Evolutionary conservation across 2,113 vertebrate species (phyloP).

Genomic region (Ursus arctos): DNA sequence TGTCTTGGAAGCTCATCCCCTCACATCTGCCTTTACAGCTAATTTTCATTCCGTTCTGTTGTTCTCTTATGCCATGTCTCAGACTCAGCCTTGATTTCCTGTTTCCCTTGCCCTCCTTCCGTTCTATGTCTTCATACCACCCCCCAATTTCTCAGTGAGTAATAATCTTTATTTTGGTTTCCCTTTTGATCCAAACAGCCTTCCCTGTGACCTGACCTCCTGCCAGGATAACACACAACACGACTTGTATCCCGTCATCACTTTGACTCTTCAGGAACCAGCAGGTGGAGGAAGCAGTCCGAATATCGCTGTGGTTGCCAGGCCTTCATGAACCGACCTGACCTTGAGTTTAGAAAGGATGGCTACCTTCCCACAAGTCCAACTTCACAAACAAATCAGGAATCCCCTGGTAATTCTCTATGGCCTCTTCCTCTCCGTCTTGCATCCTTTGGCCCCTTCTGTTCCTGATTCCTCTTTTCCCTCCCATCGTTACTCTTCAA

Average conservation of each 20-base stretch:
- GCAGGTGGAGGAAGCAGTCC: background rate
- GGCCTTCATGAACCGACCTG: background rate
- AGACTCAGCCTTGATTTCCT: background rate
- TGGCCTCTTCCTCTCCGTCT: background rate
- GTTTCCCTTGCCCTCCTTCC: background rate
- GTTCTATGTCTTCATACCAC: background rate
- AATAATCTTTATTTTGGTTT: background rate
- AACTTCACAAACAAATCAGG: background rate
- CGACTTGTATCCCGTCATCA: background rate
- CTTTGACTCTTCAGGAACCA: background rate
- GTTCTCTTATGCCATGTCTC: background rate
- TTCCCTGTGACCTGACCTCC: background rate
- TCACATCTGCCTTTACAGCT: background rate
- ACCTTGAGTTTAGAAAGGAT: background rate
- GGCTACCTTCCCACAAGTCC: background rate
- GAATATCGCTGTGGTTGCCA: background rate
- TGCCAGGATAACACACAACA: background rate
- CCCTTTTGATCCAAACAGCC: background rate
- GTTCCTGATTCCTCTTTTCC: background rate
- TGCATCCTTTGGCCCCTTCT: background rate
- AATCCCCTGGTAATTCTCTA: background rate
- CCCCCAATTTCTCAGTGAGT: background rate
- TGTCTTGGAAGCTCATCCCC: too few species aligned
- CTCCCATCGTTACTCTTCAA: background rate
- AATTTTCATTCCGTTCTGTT: background rate